Base-by-base conservation (phyloP, 2,113 vertebrate genomes). In the Siniperca chuatsi region DNA sequence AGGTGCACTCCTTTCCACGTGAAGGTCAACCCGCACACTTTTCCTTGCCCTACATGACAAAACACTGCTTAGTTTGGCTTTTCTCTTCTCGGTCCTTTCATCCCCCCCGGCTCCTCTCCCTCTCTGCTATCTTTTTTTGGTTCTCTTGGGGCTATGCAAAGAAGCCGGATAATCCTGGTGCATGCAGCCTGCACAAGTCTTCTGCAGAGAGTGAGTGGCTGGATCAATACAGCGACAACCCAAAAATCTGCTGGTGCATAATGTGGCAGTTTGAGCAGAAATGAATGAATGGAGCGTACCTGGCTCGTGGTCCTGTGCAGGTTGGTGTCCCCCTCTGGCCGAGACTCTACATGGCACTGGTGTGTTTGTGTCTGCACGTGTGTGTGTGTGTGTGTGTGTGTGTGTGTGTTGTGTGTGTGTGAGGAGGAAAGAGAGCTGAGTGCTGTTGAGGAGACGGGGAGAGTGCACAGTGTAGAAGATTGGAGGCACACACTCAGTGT, bases 131-230 rank as follows among this genome's bases (percentile, higher is more conserved):
- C 69, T 80, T 55, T 83, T 69, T 81, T 58, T 62, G 79, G 66
- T 70, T 90, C 87, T 92, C 87, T 83, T 62, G 88, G 87, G 89
- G 88, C 90, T 55, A 90, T 87, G 90, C 89, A 92, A 92, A 92
- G 82, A 83, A 87, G 87, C 77, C 44, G 82, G 91, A 92, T 93
- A 90, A 93, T 93, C 91, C 90, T 89, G 89, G 80, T 85, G 89
- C 92, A 94, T 90, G 89, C 89, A 92, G 89, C 40, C 86, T 73
- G 85, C 79, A 42, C 68, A 86, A 83, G 85, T 86, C 75, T 80
- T 90, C 87, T 90, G 87, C 89, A 89, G 90, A 83, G 25, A 60
- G 58, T 29, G 89, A 83, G 72, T 54, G 83, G 65, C 80, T 83
- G 87, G 73, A 84, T 86, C 75, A 64, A 64, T 54, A 60, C 71